phyloP scores from a whole-genome alignment of 2,797 vertebrate species.

The Liasis olivaceus region DNA sequence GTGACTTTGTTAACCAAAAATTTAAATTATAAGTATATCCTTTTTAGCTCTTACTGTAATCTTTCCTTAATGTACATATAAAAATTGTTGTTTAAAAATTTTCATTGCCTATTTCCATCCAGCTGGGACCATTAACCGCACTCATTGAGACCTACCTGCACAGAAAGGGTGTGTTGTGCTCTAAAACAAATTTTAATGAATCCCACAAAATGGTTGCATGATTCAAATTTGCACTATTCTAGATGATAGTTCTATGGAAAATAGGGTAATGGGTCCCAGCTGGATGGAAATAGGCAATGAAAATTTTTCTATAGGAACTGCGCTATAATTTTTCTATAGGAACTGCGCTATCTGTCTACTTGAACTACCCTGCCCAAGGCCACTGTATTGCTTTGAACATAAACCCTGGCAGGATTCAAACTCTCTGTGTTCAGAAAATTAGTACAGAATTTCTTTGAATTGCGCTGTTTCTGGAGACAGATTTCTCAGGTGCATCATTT shows the following conservation, averaged over 20 bases:
- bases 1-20: neutral
- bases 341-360: too few species aligned
- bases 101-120: neutral
- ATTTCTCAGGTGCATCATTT: slow-evolving; percentile 5
- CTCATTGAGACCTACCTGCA: neutral
- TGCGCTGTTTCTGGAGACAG: neutral
- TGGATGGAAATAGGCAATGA: neutral
- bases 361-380: neutral
- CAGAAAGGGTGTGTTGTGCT: neutral
- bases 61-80: neutral
- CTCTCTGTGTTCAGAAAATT: neutral
- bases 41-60: neutral
- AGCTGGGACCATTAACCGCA: neutral
- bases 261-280: neutral
- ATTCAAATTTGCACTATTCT: neutral
- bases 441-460: neutral
- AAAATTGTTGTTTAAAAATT: neutral
- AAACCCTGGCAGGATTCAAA: neutral
- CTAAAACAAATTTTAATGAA: neutral
- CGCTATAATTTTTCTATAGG: neutral
- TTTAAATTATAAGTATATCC: neutral
- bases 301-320: too few species aligned
- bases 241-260: neutral
- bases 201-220: neutral
- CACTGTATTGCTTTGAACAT: slow-evolving; percentile 1